phyloP scores from a whole-genome alignment of 2,888 invertebrate species.

The Buathra laborator region DNA sequence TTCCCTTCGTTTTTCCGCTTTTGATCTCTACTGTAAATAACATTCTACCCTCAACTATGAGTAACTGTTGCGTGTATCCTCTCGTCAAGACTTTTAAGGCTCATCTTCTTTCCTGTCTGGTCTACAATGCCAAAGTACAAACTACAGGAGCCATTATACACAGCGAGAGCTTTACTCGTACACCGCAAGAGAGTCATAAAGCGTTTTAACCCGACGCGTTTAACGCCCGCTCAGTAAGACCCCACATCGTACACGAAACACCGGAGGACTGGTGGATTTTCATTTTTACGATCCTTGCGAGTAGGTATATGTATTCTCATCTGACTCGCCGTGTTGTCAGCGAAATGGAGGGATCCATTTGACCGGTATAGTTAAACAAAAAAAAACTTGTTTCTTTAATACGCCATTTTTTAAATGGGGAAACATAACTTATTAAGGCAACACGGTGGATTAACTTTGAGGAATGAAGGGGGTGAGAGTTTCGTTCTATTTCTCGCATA shows the following conservation, averaged over 20 bases:
- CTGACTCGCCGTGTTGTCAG: background rate
- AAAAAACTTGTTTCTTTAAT: background rate
- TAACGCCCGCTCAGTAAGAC: conserved; percentile 66
- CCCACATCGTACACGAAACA: conserved; percentile 44
- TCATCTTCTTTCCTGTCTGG: conserved; percentile 47
- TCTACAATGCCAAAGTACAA: background rate
- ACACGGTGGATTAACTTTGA: background rate
- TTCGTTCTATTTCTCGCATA: too few species aligned
- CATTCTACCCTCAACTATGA: background rate
- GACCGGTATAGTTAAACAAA: background rate
- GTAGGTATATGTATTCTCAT: conserved; percentile 40
- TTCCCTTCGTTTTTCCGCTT: background rate
- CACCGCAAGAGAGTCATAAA: conserved; percentile 61
- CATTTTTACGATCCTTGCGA: conserved; percentile 62
- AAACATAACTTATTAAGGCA: too few species aligned
- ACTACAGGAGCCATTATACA: background rate
- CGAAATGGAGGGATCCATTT: background rate
- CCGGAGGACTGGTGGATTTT: conserved; percentile 57
- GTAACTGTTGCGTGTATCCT: conserved; percentile 48
- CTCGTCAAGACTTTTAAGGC: conserved; percentile 54
- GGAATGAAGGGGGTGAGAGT: background rate
- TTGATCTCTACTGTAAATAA: conserved; percentile 3
- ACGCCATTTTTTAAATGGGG: background rate
- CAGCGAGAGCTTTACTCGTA: conserved; percentile 40
- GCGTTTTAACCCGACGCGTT: conserved; percentile 66